A percentile compares a stretch with the other conserved stretches of the same genome.
phyloP scores from a whole-genome alignment of 2,888 invertebrate species.

The Hemicrepidius hirtus region DNA sequence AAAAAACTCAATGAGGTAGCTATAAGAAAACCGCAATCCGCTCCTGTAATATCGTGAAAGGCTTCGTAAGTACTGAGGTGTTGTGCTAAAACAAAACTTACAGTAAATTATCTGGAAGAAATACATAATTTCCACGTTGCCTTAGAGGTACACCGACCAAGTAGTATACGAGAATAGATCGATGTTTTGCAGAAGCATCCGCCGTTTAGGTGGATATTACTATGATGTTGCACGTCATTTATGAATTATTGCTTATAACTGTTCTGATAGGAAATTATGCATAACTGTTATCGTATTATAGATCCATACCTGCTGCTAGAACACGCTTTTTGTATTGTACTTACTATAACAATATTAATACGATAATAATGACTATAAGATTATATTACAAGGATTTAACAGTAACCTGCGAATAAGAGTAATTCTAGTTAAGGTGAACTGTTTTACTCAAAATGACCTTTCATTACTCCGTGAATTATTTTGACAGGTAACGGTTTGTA shows the following conservation, averaged over 20 bases:
- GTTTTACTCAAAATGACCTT: too few relatives aligned
- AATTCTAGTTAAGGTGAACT: too few relatives aligned
- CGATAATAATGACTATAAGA: too few relatives aligned
- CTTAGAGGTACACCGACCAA: slow-evolving; percentile 34
- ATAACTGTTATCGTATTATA: slow-evolving; percentile 5
- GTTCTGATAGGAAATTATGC: slow-evolving; percentile 28
- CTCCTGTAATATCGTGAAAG: slow-evolving; percentile 10
- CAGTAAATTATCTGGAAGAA: slow-evolving; percentile 44
- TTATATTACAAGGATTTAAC: too few relatives aligned
- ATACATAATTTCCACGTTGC: slow-evolving; percentile 45
- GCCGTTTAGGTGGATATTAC: slow-evolving; percentile 44
- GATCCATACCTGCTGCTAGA: not conserved
- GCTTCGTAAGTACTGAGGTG: slow-evolving; percentile 3
- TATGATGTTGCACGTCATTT: slow-evolving; percentile 50
- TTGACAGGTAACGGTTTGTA: too few relatives aligned
- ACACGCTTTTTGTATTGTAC: not conserved
- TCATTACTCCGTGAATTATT: too few relatives aligned
- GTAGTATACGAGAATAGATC: slow-evolving; percentile 37
- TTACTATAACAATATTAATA: not conserved
- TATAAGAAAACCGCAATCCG: not conserved
- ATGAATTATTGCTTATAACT: slow-evolving; percentile 41
- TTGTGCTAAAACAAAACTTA: slow-evolving; percentile 37
- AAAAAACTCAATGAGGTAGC: too few relatives aligned
- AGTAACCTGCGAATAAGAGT: too few relatives aligned
- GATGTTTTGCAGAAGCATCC: slow-evolving; percentile 47